phyloP scores from a whole-genome alignment of 2,797 vertebrate species.

The Gouania willdenowi region DNA sequence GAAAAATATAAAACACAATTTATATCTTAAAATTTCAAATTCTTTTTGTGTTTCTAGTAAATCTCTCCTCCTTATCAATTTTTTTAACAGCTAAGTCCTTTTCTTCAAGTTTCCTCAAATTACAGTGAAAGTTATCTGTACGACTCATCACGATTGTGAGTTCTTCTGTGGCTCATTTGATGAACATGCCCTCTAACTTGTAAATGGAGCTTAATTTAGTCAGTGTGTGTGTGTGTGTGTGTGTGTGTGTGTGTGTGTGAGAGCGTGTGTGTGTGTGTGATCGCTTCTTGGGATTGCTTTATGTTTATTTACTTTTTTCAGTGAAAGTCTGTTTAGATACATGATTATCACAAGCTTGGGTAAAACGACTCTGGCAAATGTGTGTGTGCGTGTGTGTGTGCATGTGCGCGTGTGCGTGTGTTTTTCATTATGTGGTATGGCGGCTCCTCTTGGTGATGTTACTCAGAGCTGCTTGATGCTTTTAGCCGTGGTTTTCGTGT shows the following conservation, averaged over 20 bases:
- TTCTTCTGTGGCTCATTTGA: too few species aligned
- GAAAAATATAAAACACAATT: too few species aligned
- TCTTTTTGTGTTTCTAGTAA: too few species aligned
- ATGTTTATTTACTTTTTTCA: not conserved
- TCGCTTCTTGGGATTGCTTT: not conserved
- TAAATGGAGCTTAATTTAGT: not conserved
- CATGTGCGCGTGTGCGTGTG: conserved; percentile 50
- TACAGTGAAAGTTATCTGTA: too few species aligned
- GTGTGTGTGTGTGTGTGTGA: too few species aligned
- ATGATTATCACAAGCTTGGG: conserved; percentile 9
- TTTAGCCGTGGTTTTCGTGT: conserved; percentile 56
- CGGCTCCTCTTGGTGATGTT: conserved; percentile 65
- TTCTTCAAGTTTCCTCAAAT: too few species aligned
- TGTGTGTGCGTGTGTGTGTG: conserved; percentile 2
- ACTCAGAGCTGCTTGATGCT: conserved; percentile 65
- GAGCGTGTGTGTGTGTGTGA: too few species aligned
- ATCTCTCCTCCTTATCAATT: too few species aligned
- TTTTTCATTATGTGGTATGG: conserved; percentile 64
- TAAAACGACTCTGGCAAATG: not conserved
- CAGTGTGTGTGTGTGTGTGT: not conserved
- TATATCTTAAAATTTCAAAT: too few species aligned
- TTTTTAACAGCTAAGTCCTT: too few species aligned
- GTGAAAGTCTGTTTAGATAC: conserved; percentile 11
- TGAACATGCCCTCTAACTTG: too few species aligned
- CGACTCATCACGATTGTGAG: too few species aligned